phyloP scores from a whole-genome alignment of 2,888 invertebrate species.

The Clivina fossor region DNA sequence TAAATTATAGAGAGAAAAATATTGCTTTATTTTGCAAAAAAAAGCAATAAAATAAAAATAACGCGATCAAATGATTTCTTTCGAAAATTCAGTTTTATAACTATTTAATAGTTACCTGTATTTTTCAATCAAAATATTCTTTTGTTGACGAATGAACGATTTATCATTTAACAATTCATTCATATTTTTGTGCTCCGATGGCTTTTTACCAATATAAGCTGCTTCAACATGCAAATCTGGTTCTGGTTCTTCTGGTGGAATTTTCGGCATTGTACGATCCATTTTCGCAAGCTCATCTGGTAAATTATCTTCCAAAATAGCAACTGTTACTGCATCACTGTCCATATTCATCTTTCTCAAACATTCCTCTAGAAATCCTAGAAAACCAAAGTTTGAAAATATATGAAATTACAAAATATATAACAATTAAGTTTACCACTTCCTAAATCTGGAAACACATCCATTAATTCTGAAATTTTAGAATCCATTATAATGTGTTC shows the following conservation, averaged over 20 bases:
- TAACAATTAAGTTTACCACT: constrained; percentile 56
- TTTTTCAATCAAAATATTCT: constrained; percentile 52
- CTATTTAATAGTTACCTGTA: constrained; percentile 25
- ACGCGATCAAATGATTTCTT: neutral
- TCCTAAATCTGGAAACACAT: constrained; percentile 78
- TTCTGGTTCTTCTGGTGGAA: constrained; percentile 61
- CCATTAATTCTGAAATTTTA: constrained; percentile 53
- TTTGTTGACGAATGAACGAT: constrained; percentile 56
- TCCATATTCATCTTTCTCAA: constrained; percentile 76
- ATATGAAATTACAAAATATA: neutral
- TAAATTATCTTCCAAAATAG: constrained; percentile 75
- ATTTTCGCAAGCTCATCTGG: constrained; percentile 52
- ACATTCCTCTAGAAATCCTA: constrained; percentile 67
- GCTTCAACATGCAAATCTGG: constrained; percentile 41
- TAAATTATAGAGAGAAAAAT: no score
- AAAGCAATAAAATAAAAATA: no score
- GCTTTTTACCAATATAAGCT: constrained; percentile 61
- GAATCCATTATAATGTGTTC: constrained; percentile 23
- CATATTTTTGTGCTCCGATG: constrained; percentile 44
- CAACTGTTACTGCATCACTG: constrained; percentile 77
- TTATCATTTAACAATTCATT: constrained; percentile 69
- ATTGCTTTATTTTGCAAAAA: no score
- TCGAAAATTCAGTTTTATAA: no score
- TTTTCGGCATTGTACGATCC: constrained; percentile 61
- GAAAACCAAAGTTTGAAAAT: constrained; percentile 48